Base-by-base conservation (phyloP, 2,888 invertebrate species). In the Ctenicera cuprea region DNA sequence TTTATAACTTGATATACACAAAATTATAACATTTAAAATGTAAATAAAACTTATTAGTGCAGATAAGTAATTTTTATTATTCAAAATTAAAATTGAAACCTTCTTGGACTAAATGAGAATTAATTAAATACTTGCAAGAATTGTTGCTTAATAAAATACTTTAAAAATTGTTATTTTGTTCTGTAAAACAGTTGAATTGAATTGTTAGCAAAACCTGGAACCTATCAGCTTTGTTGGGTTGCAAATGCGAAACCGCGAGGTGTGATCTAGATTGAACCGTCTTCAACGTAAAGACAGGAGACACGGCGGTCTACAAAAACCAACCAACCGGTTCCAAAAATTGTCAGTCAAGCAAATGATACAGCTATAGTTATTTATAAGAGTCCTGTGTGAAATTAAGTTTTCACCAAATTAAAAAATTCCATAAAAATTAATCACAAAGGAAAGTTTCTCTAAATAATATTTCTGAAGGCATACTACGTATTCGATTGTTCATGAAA, bases 181-280 rank as follows among this genome's bases (percentile, higher is more conserved):
- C 41, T 18, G 16, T 20, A 61, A 61, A 61, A 61, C 16, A 61
- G 41, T 41, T 61, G 41, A 64, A 64, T 18, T 64, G 20, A 48
- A 64, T 45, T 20, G 50, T 64, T 48, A 48, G 22, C 50, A 64
- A 50, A 64, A 8, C 9, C 33, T 33, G 33, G 1, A 16, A 48
- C 11, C 7, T 18, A 48, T 48, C 16, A 48, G 16, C 16, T 48
- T 48, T 3, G 48, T 11, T 48, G 48, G 9, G 18, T 3, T 48
- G 48, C 26, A 52, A 52, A 52, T 12, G 26, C 14, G 16, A 57
- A 57, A 57, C 37, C 57, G 3, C 16, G 30, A 66, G 41, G 66
- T 66, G 66, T 57, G 66, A 66, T 66, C 66, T 57, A 66, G 57
- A 66, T 66, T 54, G 43, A 43, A 66, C 66, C 54, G 54, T 57